Conservation (phyloP, 2,888 invertebrate genomes). For the Hemicrepidius hirtus region DNA sequence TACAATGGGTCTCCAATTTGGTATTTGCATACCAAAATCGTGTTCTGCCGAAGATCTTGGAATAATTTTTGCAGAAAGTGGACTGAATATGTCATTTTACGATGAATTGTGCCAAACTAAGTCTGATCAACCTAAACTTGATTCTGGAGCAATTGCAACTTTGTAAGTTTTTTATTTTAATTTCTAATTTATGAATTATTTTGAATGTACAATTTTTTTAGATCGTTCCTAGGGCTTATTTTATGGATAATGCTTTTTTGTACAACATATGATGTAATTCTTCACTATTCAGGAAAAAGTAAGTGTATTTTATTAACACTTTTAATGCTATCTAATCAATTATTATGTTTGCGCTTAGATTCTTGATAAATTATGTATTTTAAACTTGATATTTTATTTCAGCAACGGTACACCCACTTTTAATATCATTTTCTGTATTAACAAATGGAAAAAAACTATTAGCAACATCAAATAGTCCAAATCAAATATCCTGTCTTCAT, state of each 20-base stretch:
- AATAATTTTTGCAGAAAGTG: neutral
- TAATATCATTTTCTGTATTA: slow-evolving; percentile 68
- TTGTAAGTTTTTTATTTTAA: slow-evolving; percentile 19
- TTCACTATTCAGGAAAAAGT: neutral
- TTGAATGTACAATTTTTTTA: too few relatives aligned
- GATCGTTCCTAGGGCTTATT: neutral
- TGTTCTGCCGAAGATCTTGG: slow-evolving; percentile 11
- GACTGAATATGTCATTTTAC: neutral
- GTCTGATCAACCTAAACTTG: neutral
- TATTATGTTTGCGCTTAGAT: too few relatives aligned
- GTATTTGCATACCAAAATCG: slow-evolving; percentile 12
- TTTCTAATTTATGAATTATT: neutral
- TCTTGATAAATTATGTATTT: too few relatives aligned
- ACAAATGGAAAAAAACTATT: slow-evolving; percentile 69
- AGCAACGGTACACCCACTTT: slow-evolving; percentile 12
- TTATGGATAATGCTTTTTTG: neutral
- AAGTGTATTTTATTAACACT: too few relatives aligned
- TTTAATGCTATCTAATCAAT: too few relatives aligned
- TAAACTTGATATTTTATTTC: too few relatives aligned
- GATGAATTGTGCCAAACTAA: slow-evolving; percentile 17
- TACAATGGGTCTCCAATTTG: neutral
- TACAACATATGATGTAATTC: neutral
- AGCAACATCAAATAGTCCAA: slow-evolving; percentile 65
- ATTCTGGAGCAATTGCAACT: neutral
- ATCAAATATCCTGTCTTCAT: slow-evolving; percentile 66